Conservation (phyloP, 2,113 vertebrate species). For the Arothron firmamentum region DNA sequence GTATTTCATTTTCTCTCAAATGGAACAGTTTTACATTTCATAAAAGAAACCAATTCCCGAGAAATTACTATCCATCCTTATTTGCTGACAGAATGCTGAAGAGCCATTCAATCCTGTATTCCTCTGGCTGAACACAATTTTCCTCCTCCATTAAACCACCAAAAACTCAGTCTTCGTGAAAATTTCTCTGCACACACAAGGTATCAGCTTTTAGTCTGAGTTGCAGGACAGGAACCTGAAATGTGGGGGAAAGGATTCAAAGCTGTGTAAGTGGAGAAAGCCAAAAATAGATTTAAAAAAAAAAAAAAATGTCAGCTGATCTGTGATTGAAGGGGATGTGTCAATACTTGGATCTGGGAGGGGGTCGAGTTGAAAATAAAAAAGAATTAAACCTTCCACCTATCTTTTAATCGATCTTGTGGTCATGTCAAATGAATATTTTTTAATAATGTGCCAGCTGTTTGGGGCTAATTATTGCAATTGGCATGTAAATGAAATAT, state of each 20-base stretch:
- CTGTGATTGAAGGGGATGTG: too few relatives aligned
- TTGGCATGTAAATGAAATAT: slow-evolving; percentile 23
- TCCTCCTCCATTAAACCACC: slow-evolving; percentile 5
- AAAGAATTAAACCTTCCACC: slow-evolving; percentile 4
- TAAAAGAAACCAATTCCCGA: neutral
- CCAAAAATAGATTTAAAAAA: neutral
- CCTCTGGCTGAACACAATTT: slow-evolving; percentile 5
- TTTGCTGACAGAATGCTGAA: slow-evolving; percentile 5
- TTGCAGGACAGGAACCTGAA: neutral
- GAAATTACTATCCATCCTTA: slow-evolving; percentile 4
- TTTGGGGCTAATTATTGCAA: slow-evolving; percentile 42
- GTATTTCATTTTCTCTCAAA: slow-evolving; percentile 3
- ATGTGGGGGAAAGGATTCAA: neutral
- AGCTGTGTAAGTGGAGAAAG: too few relatives aligned
- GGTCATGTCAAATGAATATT: slow-evolving; percentile 25
- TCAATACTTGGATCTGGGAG: too few relatives aligned
- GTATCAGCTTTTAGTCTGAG: slow-evolving; percentile 4
- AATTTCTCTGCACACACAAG: slow-evolving; percentile 7
- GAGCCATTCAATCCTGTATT: neutral
- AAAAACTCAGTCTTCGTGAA: slow-evolving; percentile 3
- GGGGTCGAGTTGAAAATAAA: too few relatives aligned
- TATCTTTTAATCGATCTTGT: slow-evolving; percentile 30
- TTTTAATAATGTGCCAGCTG: slow-evolving; percentile 50
- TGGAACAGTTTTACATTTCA: slow-evolving; percentile 2
- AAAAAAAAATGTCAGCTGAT: neutral